Conservation (phyloP, 2,888 invertebrate genomes). For the Cryptosula pallasiana region DNA sequence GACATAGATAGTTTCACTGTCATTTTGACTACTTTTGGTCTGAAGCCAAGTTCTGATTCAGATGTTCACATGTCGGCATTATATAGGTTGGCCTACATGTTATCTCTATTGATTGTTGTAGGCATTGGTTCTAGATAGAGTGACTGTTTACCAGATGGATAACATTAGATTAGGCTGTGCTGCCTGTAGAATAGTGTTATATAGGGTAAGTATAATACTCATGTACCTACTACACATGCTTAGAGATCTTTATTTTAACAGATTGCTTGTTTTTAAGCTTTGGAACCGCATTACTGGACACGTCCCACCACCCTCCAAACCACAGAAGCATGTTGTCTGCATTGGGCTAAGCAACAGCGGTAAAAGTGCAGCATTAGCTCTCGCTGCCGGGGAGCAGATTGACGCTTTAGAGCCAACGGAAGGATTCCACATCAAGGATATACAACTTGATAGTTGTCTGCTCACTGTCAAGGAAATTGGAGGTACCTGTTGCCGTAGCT, state of each 20-base stretch:
- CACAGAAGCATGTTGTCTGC: slow-evolving; percentile 44
- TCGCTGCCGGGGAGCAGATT: slow-evolving; percentile 41
- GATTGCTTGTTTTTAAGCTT: slow-evolving; percentile 35
- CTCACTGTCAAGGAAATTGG: slow-evolving; percentile 51
- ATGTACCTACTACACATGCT: too few species aligned
- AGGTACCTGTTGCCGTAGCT: slow-evolving; percentile 41
- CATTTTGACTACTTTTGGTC: too few species aligned
- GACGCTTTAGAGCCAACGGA: slow-evolving; percentile 41
- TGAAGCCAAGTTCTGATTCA: too few species aligned
- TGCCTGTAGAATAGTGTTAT: slow-evolving; percentile 39
- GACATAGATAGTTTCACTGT: too few species aligned
- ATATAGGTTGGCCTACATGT: too few species aligned
- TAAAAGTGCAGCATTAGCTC: slow-evolving; percentile 43
- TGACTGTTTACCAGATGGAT: too few species aligned
- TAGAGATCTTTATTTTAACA: too few species aligned
- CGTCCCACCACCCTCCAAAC: slow-evolving; percentile 37
- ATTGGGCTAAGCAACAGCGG: slow-evolving; percentile 44
- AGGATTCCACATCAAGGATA: slow-evolving; percentile 49
- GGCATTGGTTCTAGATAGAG: too few species aligned
- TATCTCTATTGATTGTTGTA: too few species aligned
- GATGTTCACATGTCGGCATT: too few species aligned
- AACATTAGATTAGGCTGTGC: slow-evolving; percentile 40
- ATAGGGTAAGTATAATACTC: slow-evolving; percentile 42
- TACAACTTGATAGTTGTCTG: slow-evolving; percentile 45
- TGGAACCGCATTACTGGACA: slow-evolving; percentile 40